Evolutionary conservation across 2,113 vertebrate species (phyloP).

Genomic region (Lathamus discolor): DNA sequence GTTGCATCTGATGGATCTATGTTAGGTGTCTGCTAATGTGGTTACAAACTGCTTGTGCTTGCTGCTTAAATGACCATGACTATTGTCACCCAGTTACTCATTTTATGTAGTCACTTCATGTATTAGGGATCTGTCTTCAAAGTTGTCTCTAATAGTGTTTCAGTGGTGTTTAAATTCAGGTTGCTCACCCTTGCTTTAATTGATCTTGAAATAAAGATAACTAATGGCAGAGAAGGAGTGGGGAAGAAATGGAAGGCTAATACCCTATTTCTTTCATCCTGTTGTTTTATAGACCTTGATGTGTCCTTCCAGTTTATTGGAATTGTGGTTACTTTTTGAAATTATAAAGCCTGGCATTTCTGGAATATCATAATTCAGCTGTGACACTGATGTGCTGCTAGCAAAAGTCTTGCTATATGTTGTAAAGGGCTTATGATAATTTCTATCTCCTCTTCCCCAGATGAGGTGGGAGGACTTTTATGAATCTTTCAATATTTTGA

Average conservation of each 20-base stretch:
- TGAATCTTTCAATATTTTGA: constrained; percentile 36
- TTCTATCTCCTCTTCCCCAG: not conserved
- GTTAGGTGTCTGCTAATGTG: fast-evolving
- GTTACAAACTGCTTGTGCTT: fast-evolving
- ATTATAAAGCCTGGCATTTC: not conserved
- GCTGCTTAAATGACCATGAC: not conserved
- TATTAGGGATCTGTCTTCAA: not conserved
- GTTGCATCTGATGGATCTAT: not conserved
- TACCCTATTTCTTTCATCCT: not conserved
- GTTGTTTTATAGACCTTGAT: not conserved
- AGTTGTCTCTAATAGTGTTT: not conserved
- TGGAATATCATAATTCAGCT: not conserved
- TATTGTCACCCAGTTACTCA: not conserved
- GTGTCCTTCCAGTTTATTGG: constrained; percentile 16
- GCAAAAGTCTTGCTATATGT: not conserved
- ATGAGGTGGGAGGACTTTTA: constrained; percentile 11
- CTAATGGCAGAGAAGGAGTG: not conserved
- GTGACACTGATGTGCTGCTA: constrained; percentile 12
- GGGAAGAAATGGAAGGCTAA: not conserved
- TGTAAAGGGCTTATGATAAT: not conserved
- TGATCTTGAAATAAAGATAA: not conserved
- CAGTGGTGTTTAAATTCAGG: no score
- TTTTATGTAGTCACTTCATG: not conserved
- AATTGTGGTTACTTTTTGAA: constrained; percentile 11
- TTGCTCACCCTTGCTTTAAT: not conserved